Conservation (phyloP, 2,888 invertebrate species). For the Uloborus plumipes region DNA sequence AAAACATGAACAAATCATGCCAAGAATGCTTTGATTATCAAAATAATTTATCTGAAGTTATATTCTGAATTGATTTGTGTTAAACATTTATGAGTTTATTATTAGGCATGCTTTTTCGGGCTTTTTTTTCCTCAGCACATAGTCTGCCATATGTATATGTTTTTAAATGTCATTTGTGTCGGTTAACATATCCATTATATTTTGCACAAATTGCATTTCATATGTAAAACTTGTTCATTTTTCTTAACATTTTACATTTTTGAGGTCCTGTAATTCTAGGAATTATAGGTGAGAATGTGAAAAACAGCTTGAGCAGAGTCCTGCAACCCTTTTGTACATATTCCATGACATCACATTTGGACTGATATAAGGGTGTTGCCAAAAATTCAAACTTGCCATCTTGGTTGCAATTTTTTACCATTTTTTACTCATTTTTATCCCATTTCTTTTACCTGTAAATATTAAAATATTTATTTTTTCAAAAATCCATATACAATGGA, state of each 20-base stretch:
- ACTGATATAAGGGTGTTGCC: conserved; percentile 44
- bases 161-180: not conserved
- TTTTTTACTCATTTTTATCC: conserved; percentile 22
- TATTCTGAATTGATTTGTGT: conserved; percentile 37
- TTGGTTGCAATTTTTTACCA: conserved; percentile 43
- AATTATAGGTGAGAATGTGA: conserved; percentile 37
- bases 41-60: conserved; percentile 46
- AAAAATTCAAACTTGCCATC: conserved; percentile 25
- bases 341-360: conserved; percentile 47
- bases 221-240: conserved; percentile 50
- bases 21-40: conserved; percentile 56
- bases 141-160: conserved; percentile 45
- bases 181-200: conserved; percentile 47
- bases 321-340: conserved; percentile 61
- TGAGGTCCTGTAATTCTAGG: conserved; percentile 47
- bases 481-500: not conserved
- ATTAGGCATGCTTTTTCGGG: conserved; percentile 38
- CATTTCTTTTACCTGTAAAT: conserved; percentile 24
- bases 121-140: conserved; percentile 26
- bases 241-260: conserved; percentile 62
- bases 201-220: conserved; percentile 38
- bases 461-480: conserved; percentile 26
- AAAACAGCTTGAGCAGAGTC: conserved; percentile 52
- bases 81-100: not conserved
- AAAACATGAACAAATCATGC: conserved; percentile 60